Evolutionary conservation across 1,140 invertebrate genomes (phyloP), one percentile per base, ranked within the genome.

Genomic region (Camponotus floridanus): DNA sequence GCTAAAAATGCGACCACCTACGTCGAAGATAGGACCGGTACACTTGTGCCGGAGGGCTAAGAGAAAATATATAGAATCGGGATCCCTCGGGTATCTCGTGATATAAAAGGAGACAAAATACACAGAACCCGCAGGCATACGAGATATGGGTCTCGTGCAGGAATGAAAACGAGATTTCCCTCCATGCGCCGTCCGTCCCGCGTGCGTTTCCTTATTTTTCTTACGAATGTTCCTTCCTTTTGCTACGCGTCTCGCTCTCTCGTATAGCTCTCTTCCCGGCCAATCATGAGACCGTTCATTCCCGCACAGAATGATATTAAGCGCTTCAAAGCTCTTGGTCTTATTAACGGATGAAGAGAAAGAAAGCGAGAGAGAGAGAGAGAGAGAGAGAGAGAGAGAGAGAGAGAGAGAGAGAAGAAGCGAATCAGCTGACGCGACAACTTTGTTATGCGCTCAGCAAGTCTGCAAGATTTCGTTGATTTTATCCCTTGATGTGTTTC

Each of bases 71-170:
- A 92, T 91, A 92, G 90, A 90, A 91, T 92, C 85, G 85, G 73
- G 78, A 86, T 92, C 92, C 87, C 92, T 36, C 61, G 92, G 87
- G 91, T 87, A 90, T 85, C 85, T 70, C 85, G 86, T 91, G 88
- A 92, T 92, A 92, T 90, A 91, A 91, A 91, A 91, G 91, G 80
- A 92, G 91, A 92, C 91, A 92, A 92, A 92, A 92, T 91, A 89
- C 91, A 92, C 87, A 88, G 70, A 86, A 70, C 71, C 81, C 59
- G 83, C 78, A 65, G 84, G 78, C 87, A 67, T 85, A 70, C 86
- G 85, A 76, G 86, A 88, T 83, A 90, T 83, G 80, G 87, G 83
- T 84, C 80, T 85, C 73, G 84, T 57, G 74, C 81, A 91, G 78
- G 87, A 91, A 91, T 88, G 89, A 91, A 90, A 91, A 92, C 90